Percentiles rank a stretch among this genome's conserved stretches.
Conservation (phyloP, 1,140 invertebrate genomes). For the Psix sp. region DNA sequence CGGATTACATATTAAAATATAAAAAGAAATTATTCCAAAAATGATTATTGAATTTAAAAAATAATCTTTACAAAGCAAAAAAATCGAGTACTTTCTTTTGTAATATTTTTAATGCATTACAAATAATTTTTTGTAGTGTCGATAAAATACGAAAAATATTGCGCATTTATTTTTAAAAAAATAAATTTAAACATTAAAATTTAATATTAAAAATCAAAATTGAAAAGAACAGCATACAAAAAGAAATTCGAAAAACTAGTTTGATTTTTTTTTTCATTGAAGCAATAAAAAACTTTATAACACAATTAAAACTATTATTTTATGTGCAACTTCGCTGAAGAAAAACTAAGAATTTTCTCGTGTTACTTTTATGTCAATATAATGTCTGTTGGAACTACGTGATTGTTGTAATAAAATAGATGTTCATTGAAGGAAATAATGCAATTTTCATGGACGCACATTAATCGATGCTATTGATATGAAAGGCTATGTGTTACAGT, state of each 20-base stretch:
- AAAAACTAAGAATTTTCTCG: background rate
- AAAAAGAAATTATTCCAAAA: too few species aligned
- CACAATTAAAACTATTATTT: too few species aligned
- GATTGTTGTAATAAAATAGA: constrained; percentile 14
- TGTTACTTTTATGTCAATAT: background rate
- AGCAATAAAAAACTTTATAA: background rate
- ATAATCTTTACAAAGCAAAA: background rate
- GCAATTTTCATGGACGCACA: constrained; percentile 42
- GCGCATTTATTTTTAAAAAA: too few species aligned
- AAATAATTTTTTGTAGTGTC: too few species aligned
- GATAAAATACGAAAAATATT: too few species aligned
- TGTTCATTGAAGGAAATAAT: constrained; percentile 43
- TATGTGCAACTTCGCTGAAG: too few species aligned
- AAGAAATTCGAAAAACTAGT: too few species aligned
- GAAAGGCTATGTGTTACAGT: constrained; percentile 53
- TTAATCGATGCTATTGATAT: constrained; percentile 59
- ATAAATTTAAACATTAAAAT: too few species aligned
- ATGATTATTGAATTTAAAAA: too few species aligned
- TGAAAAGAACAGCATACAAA: too few species aligned
- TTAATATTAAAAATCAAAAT: too few species aligned
- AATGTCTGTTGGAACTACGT: constrained; percentile 1
- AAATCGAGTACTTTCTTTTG: background rate
- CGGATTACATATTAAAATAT: too few species aligned
- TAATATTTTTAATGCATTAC: background rate
- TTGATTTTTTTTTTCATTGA: background rate